Evolutionary conservation across 2,888 invertebrate genomes (phyloP).

Genomic region (Eristalis intricaria): DNA sequence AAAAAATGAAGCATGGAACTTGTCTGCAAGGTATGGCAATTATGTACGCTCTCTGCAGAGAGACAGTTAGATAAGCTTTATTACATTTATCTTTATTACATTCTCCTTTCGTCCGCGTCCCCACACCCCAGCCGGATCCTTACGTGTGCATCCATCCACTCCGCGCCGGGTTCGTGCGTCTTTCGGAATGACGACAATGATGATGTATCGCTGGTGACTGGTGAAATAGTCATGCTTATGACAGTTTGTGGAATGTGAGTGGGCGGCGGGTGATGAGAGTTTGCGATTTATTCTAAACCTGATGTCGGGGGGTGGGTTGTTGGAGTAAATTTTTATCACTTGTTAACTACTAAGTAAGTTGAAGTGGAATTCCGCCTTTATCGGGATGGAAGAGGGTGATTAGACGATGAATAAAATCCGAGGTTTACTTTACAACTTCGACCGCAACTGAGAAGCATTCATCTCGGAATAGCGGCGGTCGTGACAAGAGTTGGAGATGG

Average conservation of each 20-base stretch:
- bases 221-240: neutral
- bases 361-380: neutral
- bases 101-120: neutral
- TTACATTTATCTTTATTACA: conserved; percentile 65
- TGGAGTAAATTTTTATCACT: conserved; percentile 1
- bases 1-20: neutral
- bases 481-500: neutral
- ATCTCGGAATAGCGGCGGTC: neutral
- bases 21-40: conserved; percentile 57
- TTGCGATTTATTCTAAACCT: neutral
- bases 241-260: neutral
- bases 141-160: conserved; percentile 21
- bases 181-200: conserved; percentile 27
- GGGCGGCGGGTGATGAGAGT: neutral
- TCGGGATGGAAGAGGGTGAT: neutral
- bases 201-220: neutral
- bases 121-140: neutral
- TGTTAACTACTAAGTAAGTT: neutral
- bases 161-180: neutral
- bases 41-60: conserved; percentile 28
- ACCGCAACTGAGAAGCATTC: neutral
- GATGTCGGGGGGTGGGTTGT: neutral
- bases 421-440: neutral
- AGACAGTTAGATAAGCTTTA: conserved; percentile 61
- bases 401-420: neutral